Evolutionary conservation across 2,888 invertebrate species (phyloP), one percentile per base, ranked within the genome.

Genomic region (Orchesellides sinensis): DNA sequence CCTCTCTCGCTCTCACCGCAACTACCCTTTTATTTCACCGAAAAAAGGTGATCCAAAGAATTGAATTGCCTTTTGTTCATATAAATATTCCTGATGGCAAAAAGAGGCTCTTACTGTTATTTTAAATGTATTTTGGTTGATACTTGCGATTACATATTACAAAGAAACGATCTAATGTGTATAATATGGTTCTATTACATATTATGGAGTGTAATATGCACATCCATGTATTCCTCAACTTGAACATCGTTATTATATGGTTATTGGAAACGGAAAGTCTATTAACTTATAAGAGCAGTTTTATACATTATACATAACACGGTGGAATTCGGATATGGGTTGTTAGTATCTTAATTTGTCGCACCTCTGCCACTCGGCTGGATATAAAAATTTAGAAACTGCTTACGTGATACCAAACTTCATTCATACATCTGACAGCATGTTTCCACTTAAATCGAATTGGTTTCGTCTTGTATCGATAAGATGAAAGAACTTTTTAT

Each of bases 21-120:
- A 66, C 54, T 63, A 25, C 61, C 54, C 65, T 70, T 79, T 79
- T 79, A 79, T 79, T 70, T 79, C 70, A 65, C 79, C 78, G 70
- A 79, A 70, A 70, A 79, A 70, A 79, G 79, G 79, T 70, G 70
- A 79, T 79, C 70, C 79, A 70, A 70, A 63, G 79, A 79, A 79
- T 79, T 79, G 79, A 79, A 79, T 79, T 79, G 79, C 79, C n/a
- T n/a, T n/a, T n/a, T n/a, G n/a, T 63, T 79, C 70, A 63, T 65
- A 61, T 63, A 23, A 65, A 32, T 63, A 70, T 23, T 61, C 79
- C 70, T 79, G 70, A 79, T 63, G 79, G 79, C 79, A 70, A 70
- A 70, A 68, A 79, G 63, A 70, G 79, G 70, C 59, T 78, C 72
- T 52, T 49, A 14, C 12, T 47, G 12, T 14, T 49, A 29, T 10